Percentiles rank a stretch among this genome's conserved stretches.
Conservation (phyloP, 2,888 invertebrate species). For the Microchrysa polita region DNA sequence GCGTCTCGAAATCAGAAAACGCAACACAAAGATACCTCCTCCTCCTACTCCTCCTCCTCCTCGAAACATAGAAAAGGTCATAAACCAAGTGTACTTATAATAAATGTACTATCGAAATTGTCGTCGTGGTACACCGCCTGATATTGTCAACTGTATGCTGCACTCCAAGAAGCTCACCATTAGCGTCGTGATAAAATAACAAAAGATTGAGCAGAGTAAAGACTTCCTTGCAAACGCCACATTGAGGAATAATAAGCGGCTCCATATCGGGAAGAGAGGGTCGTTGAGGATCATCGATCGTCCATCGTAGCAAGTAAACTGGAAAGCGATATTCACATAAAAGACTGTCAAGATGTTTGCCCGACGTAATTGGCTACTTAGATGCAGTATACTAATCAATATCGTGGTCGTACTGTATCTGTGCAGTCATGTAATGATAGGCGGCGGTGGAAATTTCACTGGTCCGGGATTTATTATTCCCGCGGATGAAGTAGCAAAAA, state of each 20-base stretch:
- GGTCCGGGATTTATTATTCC: conserved; percentile 60
- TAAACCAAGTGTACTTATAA: conserved; percentile 40
- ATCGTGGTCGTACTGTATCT: conserved; percentile 77
- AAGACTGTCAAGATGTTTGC: conserved; percentile 63
- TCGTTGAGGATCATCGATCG: neutral
- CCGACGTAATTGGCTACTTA: conserved; percentile 76
- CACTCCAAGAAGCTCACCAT: neutral
- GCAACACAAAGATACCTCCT: conserved; percentile 7
- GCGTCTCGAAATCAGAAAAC: neutral
- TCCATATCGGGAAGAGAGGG: neutral
- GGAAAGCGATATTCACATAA: neutral
- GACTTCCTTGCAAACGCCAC: neutral
- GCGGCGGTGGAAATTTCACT: conserved; percentile 62
- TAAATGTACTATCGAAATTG: conserved; percentile 40
- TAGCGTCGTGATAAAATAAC: neutral
- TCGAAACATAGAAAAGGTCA: conserved; percentile 23
- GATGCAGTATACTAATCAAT: conserved; percentile 79
- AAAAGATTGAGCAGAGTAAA: neutral
- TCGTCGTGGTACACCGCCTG: conserved; percentile 16
- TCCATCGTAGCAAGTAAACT: neutral
- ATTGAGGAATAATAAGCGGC: too few relatives aligned
- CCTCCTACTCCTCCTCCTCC: neutral
- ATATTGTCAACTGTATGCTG: neutral
- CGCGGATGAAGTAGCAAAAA: conserved; percentile 50
- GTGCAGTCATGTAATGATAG: conserved; percentile 71